Conservation (phyloP, 2,888 invertebrate genomes). For the Blera fallax region DNA sequence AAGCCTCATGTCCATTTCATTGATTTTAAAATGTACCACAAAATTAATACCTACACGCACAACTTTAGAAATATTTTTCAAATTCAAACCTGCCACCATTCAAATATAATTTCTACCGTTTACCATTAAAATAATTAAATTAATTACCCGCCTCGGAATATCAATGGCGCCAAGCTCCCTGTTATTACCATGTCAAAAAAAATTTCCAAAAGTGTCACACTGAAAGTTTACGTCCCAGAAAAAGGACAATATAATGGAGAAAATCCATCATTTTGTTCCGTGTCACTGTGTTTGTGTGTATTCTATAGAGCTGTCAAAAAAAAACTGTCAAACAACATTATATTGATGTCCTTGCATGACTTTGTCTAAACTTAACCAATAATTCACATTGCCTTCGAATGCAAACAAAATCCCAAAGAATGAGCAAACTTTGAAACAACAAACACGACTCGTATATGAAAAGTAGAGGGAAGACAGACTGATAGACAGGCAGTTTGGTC, state of each 20-base stretch:
- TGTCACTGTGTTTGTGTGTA: not conserved
- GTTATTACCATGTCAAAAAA: constrained; percentile 6
- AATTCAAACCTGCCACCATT: not conserved
- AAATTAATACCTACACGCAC: too few species aligned
- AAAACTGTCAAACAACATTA: constrained; percentile 63
- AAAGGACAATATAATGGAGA: not conserved
- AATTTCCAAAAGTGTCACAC: not conserved
- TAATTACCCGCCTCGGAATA: not conserved
- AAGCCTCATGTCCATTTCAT: not conserved
- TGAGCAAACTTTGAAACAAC: constrained; percentile 64
- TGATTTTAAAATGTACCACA: not conserved
- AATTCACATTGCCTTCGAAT: constrained; percentile 52
- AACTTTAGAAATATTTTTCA: not conserved
- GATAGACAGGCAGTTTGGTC: not conserved
- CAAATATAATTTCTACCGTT: not conserved
- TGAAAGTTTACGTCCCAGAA: not conserved
- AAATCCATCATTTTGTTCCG: not conserved
- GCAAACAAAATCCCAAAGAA: constrained; percentile 58
- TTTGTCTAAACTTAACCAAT: constrained; percentile 57
- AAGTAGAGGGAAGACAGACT: not conserved
- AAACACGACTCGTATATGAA: constrained; percentile 32
- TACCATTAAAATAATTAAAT: constrained; percentile 1
- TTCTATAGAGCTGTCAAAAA: constrained; percentile 44
- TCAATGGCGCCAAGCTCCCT: not conserved
- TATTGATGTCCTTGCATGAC: constrained; percentile 69